A percentile compares a stretch with the other conserved stretches of the same genome.
Evolutionary conservation across 2,888 invertebrate species (phyloP).

Genomic region (Augiades crinisus): DNA sequence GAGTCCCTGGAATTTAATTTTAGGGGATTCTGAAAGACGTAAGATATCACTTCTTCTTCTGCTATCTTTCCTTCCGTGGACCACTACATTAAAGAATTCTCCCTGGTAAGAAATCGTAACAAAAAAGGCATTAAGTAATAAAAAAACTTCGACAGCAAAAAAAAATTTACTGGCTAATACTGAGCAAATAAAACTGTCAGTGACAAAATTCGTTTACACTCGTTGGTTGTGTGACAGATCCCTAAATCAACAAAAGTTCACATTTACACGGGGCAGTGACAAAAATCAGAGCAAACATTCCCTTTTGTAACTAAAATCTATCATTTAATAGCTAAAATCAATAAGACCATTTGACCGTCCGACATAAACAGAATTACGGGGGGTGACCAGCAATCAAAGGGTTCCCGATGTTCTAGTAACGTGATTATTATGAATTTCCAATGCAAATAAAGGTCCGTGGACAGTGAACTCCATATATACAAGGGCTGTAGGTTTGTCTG

Average conservation of each 20-base stretch:
- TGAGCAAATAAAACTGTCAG: too few relatives aligned
- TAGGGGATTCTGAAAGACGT: too few relatives aligned
- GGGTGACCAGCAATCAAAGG: conserved; percentile 52
- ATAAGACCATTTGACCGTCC: conserved; percentile 37
- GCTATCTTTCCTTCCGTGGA: too few relatives aligned
- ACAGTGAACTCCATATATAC: conserved; percentile 14
- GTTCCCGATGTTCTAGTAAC: conserved; percentile 50
- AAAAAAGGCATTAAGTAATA: too few relatives aligned
- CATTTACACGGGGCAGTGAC: conserved; percentile 23
- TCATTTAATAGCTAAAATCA: conserved; percentile 42
- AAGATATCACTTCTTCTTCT: too few relatives aligned
- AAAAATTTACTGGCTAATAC: too few relatives aligned
- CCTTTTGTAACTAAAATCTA: conserved; percentile 31
- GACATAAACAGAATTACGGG: conserved; percentile 25
- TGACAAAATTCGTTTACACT: neutral
- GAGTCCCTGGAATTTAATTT: too few relatives aligned
- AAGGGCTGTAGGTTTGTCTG: neutral
- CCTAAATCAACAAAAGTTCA: conserved; percentile 18
- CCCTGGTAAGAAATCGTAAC: too few relatives aligned
- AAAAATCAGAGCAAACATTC: conserved; percentile 30
- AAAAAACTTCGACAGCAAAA: too few relatives aligned
- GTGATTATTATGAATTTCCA: conserved; percentile 72
- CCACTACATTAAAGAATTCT: too few relatives aligned
- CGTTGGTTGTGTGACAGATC: neutral
- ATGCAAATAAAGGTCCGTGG: conserved; percentile 70